Evolutionary conservation across 2,888 invertebrate genomes (phyloP), one percentile per base, ranked within the genome.

Genomic region (Drosophila peninsularis): DNA sequence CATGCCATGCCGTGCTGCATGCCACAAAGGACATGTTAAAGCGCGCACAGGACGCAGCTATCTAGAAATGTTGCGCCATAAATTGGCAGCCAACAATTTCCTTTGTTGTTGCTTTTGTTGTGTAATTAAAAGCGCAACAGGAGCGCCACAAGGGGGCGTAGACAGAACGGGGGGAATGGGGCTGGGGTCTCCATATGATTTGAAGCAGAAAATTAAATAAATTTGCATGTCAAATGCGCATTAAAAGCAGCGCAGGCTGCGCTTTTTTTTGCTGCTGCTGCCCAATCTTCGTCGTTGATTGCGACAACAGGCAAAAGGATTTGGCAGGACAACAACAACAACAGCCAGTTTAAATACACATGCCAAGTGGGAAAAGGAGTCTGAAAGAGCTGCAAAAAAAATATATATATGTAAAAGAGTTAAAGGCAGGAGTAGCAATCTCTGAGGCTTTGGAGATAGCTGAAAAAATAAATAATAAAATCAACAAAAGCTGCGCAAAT

Each of bases 191-290:
- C 6, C 57, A 58, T 68, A 71, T 54, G 69, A 84, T 79, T 78
- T 72, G 76, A 78, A 86, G 86, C 84, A 85, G 82, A 84, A 85
- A 85, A 84, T 84, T 86, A 84, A 85, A 85, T 83, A 83, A 82
- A 85, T 85, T 86, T 85, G 84, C 85, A 86, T 85, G 84, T 86
- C 81, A 84, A 85, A 86, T 84, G 82, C 84, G 80, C 82, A 84
- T 86, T 82, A 86, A 79, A 64, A 74, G 75, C 73, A 61, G 36
- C 61, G 54, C 58, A 65, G 50, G 34, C 21, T 63, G 62, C 62
- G 57, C 52, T 60, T 68, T 60, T 66, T 37, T 19, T 17, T 53
- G 50, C 7, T 24, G 6, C 14, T n/a, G 17, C 44, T 13, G 14
- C 17, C 47, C 47, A 47, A 47, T 13, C 30, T 54, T 60, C 50